Percentiles rank a stretch among this genome's conserved stretches.
phyloP scores from a whole-genome alignment of 2,888 invertebrate species.

The Hecatera dysodea region DNA sequence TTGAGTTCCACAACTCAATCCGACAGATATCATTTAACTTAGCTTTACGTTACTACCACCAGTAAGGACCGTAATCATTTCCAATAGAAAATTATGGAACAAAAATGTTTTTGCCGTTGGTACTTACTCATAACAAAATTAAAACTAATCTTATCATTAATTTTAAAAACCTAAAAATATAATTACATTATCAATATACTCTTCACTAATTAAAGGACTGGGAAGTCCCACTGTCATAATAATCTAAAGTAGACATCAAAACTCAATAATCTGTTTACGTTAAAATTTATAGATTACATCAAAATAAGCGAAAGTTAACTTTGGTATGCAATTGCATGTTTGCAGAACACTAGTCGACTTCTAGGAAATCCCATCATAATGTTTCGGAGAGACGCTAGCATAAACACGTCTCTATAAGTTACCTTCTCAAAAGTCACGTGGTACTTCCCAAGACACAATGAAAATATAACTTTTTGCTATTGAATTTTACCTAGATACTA shows the following conservation, averaged over 20 bases:
- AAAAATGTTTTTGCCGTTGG: neutral
- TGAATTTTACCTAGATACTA: no score
- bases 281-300: neutral
- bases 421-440: no score
- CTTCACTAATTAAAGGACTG: neutral
- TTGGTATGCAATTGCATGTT: neutral
- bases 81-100: neutral
- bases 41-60: no score
- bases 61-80: no score
- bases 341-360: neutral
- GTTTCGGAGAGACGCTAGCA: neutral
- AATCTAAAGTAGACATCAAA: slow-evolving; percentile 29
- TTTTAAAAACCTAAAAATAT: slow-evolving; percentile 3
- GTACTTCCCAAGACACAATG: neutral
- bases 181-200: slow-evolving; percentile 10
- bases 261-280: slow-evolving; percentile 12
- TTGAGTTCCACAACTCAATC: neutral
- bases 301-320: neutral
- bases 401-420: no score
- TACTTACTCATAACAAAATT: neutral
- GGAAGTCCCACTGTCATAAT: slow-evolving; percentile 21
- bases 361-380: neutral
- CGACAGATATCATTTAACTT: no score
- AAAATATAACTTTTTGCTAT: no score
- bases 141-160: slow-evolving; percentile 28